Base-by-base conservation (phyloP, 2,888 invertebrate genomes). In the Platycnemis pennipes region DNA sequence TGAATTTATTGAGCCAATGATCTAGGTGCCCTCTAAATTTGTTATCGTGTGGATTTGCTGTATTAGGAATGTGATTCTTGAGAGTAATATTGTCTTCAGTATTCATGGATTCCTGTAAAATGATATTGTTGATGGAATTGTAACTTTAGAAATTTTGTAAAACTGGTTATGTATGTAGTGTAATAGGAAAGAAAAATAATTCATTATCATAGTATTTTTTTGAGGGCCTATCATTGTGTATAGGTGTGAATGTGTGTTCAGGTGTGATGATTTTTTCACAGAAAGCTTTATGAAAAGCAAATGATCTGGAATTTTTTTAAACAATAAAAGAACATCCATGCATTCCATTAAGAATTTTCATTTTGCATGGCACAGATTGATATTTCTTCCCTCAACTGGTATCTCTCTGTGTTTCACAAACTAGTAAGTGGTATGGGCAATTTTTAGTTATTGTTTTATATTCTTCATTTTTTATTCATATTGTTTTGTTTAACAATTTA, bases 41-140 rank as follows among this genome's bases (percentile, higher is more conserved):
- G 77, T 77, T 77, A 77, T 77, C 77, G 8, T 77, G 77, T 77
- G 77, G 37, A 77, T 77, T 77, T 77, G 77, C 77, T 77, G 91
- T 91, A 91, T 91, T 91, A 91, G 91, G 91, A 91, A 91, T 91
- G 91, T 91, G 91, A 91, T 91, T 91, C 91, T 91, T 91, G 63
- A 91, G 91, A 91, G 91, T 91, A 91, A 91, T 44, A 44, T 91
- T 91, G 91, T 91, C 91, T 91, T 69, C 91, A 91, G 91, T 91
- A 91, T 91, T 91, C 91, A 91, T 91, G 91, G 91, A 91, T 91
- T 91, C 91, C 91, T 91, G 91, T 91, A 91, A 91, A 91, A 91
- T 91, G 91, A 91, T 91, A 91, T 91, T 91, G 91, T 91, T 91
- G 91, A 91, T 91, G 91, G 91, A 91, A 63, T 53, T 91, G 91